Evolutionary conservation across 1,140 invertebrate genomes (phyloP), one percentile per base, ranked within the genome.

Genomic region (Hesperophylax magnus): DNA sequence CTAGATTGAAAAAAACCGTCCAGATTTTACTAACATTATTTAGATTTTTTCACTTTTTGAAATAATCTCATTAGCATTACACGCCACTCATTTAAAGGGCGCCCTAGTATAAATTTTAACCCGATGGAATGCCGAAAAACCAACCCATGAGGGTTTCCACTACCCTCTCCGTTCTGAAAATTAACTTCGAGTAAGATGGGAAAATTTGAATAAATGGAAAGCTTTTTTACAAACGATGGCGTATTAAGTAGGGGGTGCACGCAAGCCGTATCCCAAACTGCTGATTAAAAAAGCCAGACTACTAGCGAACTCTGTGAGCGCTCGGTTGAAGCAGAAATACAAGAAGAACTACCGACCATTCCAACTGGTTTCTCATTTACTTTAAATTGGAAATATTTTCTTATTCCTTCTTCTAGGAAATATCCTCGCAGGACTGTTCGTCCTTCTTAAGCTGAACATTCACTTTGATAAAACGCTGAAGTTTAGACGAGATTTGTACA

Each of bases 361-460:
- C 81, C 75, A 80, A 83, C 81, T 80, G 81, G 81, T 74, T 61
- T 83, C 77, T 79, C 81, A 31, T 77, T 82, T 76, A 69, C 63
- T 80, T 71, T 80, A 80, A 83, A 83, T 80, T 80, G 81, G 78
- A 80, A 83, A 78, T 74, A 75, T 78, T 82, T 72, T 79, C 60
- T 79, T 69, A 47, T 79, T 75, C 53, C 75, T 77, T 18, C 18
- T 24, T 31, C 56, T 20, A 54, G 52, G 22, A 24, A 34, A 39
- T 67, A 67, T 8, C 2, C 14, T 67, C 22, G 11, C 52, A 20
- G 67, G 18, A 20, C 52, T 11, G 69, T 24, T 22, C 69, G 47
- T 22, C 24, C 47, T 27, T 47, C 47, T 52, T 24, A 22, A 54
- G 47, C 39, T 11, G 47, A 54, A 31, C 69, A 54, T 72, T 67